Evolutionary conservation across 2,113 vertebrate genomes (phyloP).

Genomic region (Abramis brama): DNA sequence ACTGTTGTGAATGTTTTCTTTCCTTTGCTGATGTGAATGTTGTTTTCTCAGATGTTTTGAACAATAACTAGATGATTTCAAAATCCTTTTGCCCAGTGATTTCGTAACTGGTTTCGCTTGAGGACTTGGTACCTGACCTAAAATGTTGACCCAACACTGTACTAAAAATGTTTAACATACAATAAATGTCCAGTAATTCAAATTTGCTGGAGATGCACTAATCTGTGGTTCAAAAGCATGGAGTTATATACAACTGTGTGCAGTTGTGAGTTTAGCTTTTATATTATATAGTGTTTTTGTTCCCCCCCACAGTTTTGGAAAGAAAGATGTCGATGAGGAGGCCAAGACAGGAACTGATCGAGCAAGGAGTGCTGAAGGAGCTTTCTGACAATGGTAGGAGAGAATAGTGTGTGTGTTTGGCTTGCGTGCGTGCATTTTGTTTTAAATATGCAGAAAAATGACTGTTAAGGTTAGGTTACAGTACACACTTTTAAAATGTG

Average conservation of each 20-base stretch:
- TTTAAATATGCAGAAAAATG: not conserved
- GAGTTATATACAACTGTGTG: not conserved
- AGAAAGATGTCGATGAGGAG: constrained; percentile 98
- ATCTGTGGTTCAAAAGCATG: constrained; percentile 1
- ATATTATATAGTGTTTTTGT: constrained; percentile 44
- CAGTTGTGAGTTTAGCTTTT: not conserved
- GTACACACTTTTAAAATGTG: no score
- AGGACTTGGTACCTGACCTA: not conserved
- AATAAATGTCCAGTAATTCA: not conserved
- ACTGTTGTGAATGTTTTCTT: constrained; percentile 38
- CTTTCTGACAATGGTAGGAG: constrained; percentile 88
- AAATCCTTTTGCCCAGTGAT: not conserved
- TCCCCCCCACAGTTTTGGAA: constrained; percentile 87
- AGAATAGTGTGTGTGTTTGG: not conserved
- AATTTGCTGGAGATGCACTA: not conserved
- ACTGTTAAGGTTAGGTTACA: not conserved
- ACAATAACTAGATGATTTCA: not conserved
- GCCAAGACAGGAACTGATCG: constrained; percentile 94
- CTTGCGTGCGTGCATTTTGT: not conserved
- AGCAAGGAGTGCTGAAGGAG: constrained; percentile 94
- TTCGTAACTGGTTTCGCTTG: not conserved
- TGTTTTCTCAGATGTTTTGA: constrained; percentile 37
- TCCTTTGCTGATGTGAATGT: constrained; percentile 21
- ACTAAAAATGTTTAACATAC: not conserved
- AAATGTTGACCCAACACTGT: not conserved